Base-by-base conservation (phyloP, 2,888 invertebrate genomes). In the Mechanitis mazaeus region DNA sequence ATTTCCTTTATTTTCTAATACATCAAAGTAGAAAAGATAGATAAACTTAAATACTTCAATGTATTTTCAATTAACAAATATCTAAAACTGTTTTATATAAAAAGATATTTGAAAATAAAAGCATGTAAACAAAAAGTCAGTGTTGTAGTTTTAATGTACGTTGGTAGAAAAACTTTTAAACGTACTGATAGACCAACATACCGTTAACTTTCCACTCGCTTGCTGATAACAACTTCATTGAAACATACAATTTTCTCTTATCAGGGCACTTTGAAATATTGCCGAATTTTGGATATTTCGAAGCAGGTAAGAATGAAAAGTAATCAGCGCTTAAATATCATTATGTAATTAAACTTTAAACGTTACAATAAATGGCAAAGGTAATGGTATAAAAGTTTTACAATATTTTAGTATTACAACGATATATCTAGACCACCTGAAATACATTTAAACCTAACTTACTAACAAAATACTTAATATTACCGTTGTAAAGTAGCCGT, bases 171-270 rank as follows among this genome's bases (percentile, higher is more conserved):
- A 55, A 56, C 42, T 56, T 42, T 20, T 53, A 55, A 61, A 57
- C 53, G 6, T 38, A 54, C 46, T 46, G 57, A 60, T 54, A 38
- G 54, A 60, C 62, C 60, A 60, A 53, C 47, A 64, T 58, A 57
- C 64, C 57, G 55, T 64, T 64, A 61, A 56, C 64, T 63, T 59
- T 56, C 53, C 64, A 63, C 56, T 54, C 56, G 64, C 50, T 61
- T 82, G 85, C 85, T 83, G 85, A 86, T 85, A 86, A 78, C 80
- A 85, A 85, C 82, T 86, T 80, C 77, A 83, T 78, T 84, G 84
- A 81, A 84, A 83, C 80, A 82, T 74, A 74, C 72, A 78, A 84
- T 79, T 84, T 78, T 74, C 56, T 56, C 63, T 71, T 78, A 84
- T 82, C 83, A 85, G 80, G 77, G 78, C 76, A 70, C 74, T 80